Conservation (phyloP, 2,113 vertebrate genomes). For the Marmota flaviventris region DNA sequence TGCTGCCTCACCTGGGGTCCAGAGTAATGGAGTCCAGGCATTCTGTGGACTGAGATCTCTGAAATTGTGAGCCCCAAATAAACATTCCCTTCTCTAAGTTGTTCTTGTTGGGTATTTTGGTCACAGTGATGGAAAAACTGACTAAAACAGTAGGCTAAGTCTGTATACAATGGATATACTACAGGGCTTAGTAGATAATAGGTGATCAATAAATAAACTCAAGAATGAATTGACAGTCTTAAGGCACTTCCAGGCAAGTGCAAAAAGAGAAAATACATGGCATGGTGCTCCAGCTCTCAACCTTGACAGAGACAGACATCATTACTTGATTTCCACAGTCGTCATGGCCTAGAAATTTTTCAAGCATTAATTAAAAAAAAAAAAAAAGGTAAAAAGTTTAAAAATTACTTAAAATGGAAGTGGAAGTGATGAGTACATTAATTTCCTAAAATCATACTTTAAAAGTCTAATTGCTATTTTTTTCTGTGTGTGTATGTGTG, state of each 20-base stretch:
- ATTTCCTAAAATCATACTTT: slow-evolving; percentile 33
- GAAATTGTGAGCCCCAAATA: no score
- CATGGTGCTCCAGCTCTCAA: background rate
- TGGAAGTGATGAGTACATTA: background rate
- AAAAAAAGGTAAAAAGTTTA: background rate
- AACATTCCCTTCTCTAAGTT: no score
- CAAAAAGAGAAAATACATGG: background rate
- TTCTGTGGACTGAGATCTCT: no score
- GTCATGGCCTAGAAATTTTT: background rate
- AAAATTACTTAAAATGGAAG: background rate
- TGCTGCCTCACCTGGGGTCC: no score
- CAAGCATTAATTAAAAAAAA: background rate
- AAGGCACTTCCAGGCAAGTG: background rate
- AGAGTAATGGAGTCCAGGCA: no score
- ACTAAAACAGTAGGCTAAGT: no score
- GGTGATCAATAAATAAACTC: background rate
- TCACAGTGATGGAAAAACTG: no score
- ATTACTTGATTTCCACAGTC: background rate
- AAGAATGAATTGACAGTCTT: background rate
- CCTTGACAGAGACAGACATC: background rate
- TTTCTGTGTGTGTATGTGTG: background rate
- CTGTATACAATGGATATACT: background rate
- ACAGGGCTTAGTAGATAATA: background rate
- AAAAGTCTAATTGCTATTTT: background rate
- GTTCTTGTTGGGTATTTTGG: no score